Base-by-base conservation (phyloP, 2,113 vertebrate species). In the Hyperoodon ampullatus region DNA sequence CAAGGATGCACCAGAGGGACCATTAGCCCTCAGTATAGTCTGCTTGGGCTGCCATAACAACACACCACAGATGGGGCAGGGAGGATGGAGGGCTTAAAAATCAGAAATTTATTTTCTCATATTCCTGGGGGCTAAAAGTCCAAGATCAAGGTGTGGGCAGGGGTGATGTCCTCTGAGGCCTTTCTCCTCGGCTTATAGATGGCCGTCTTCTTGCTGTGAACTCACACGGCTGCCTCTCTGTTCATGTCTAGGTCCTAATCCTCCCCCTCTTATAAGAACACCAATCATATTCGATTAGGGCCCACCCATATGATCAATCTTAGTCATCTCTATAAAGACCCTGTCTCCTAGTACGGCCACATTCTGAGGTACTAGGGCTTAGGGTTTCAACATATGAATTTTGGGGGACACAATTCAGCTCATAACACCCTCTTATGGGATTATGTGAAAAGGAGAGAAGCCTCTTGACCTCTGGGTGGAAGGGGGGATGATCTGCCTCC, bases 11-110 rank as follows among this genome's bases (percentile, higher is more conserved):
- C 16, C 55, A 19, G 53, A 71, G 53, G 30, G 39, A 8, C 39
- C 55, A 8, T 12, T 3, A 50, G 61, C 21, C 13, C 33, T 89
- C 16, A 4, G 58, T 6, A 6, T 15, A 47, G 87, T 13, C 58
- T 26, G 23, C 23, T 77, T 19, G 0, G 1, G 30, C 35, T 2
- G 15, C n/a, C 21, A 3, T 13, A 14, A 33, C 13, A 24, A 44
- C 53, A n/a, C 2, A 7, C 11, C 21, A 0, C 10, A 11, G 2
- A 3, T 5, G 3, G 2, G 18, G 15, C 75, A n/a, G 50, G 33
- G 33, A 80, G 75, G 28, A 58, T 18, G 1, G 3, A 18, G 35
- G 9, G 30, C 18, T 70, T 58, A 24, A 30, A 8, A 65, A 11
- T 16, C 15, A 60, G 50, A 35, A 9, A n/a, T 14, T 39, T n/a